Conservation (phyloP, 2,888 invertebrate genomes). For the Crocallis elinguaria region DNA sequence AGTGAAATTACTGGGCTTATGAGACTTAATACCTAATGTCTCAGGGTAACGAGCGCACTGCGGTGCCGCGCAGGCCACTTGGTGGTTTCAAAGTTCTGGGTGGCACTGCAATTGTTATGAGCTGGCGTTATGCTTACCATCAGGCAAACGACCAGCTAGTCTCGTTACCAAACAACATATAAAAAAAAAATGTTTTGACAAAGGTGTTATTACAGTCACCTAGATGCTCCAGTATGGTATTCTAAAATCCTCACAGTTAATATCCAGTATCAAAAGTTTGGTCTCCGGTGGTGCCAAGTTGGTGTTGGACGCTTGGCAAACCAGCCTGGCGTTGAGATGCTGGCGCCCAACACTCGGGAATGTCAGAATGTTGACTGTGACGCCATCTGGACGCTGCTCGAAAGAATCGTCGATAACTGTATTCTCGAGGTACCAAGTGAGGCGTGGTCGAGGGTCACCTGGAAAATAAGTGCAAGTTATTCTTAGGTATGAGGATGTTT, state of each 20-base stretch:
- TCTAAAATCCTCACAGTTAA: constrained; percentile 94
- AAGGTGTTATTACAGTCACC: no score
- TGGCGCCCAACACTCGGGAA: constrained; percentile 92
- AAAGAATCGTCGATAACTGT: constrained; percentile 93
- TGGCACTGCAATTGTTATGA: no score
- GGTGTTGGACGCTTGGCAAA: constrained; percentile 95
- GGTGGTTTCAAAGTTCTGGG: no score
- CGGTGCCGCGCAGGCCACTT: no score
- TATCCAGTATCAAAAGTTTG: constrained; percentile 91
- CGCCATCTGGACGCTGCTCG: constrained; percentile 87
- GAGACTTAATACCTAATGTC: no score
- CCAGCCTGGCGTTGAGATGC: constrained; percentile 92
- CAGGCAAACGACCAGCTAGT: no score
- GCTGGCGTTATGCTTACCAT: no score
- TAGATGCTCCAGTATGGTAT: no score
- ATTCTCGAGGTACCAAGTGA: constrained; percentile 94
- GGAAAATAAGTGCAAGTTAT: constrained; percentile 15
- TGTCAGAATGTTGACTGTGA: constrained; percentile 90
- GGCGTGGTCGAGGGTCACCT: constrained; percentile 91
- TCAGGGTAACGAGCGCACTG: no score
- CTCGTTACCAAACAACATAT: no score
- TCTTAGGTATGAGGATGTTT: neutral
- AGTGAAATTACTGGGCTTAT: no score
- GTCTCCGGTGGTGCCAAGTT: constrained; percentile 91
- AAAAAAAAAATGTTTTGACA: no score